Evolutionary conservation across 2,113 vertebrate species (phyloP).

Genomic region (Mesitornis unicolor): DNA sequence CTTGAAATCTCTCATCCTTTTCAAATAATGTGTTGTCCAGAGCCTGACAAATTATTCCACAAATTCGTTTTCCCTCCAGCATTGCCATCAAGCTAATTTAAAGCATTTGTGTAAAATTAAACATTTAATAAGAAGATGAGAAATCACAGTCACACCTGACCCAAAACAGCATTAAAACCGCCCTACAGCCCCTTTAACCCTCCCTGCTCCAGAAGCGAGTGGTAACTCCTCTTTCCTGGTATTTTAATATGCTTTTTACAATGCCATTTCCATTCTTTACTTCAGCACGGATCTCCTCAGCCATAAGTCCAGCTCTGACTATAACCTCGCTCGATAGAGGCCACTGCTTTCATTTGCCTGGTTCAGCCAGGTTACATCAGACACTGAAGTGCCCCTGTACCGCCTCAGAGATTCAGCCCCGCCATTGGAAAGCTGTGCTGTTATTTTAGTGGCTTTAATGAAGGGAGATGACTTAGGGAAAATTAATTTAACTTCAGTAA

Average conservation of each 20-base stretch:
- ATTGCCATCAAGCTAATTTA: background rate
- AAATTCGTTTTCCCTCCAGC: background rate
- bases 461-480: background rate
- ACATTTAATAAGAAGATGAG: background rate
- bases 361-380: background rate
- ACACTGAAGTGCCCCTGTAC: background rate
- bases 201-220: background rate
- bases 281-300: background rate
- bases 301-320: background rate
- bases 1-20: background rate
- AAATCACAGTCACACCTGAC: background rate
- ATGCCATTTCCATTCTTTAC: background rate
- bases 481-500: background rate
- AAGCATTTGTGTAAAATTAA: background rate
- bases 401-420: background rate
- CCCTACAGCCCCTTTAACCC: background rate
- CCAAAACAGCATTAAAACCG: background rate
- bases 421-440: background rate
- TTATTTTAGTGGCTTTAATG: background rate
- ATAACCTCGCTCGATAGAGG: background rate
- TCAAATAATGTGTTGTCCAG: background rate
- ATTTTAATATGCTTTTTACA: background rate
- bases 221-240: fast-evolving
- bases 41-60: background rate
- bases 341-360: slow-evolving; percentile 25